A percentile compares a stretch with the other conserved stretches of the same genome.
phyloP scores from a whole-genome alignment of 2,113 vertebrate genomes.

The Myiozetetes cayanensis region DNA sequence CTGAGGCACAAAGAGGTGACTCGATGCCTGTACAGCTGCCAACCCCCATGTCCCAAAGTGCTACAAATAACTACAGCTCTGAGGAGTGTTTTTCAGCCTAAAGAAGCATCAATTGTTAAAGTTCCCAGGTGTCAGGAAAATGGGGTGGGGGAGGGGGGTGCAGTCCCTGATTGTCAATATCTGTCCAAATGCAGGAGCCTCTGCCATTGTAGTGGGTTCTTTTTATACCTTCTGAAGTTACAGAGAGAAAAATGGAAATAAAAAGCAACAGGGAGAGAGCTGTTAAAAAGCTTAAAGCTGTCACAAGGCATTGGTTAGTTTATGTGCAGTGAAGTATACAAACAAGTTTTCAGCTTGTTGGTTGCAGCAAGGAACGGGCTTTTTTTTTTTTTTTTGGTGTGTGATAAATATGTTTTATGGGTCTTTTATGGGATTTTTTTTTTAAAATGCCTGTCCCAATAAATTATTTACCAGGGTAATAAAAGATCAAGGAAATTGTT shows the following conservation, averaged over 20 bases:
- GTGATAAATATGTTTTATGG: conserved; percentile 66
- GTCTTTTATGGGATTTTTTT: conserved; percentile 60
- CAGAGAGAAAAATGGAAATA: conserved; percentile 24
- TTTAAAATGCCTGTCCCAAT: conserved; percentile 47
- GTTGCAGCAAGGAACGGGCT: neutral
- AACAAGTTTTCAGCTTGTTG: conserved; percentile 60
- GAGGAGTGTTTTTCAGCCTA: neutral
- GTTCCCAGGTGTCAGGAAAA: neutral
- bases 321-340: conserved; percentile 61
- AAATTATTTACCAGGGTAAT: conserved; percentile 67
- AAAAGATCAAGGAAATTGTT: conserved; percentile 67
- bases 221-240: neutral
- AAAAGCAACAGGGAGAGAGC: conserved; percentile 38
- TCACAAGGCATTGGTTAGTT: conserved; percentile 51
- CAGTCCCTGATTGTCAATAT: neutral
- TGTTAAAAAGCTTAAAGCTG: conserved; percentile 64
- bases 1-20: neutral
- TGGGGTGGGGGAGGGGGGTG: neutral
- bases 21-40: neutral
- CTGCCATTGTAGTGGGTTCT: neutral
- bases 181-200: neutral
- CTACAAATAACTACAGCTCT: neutral
- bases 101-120: neutral
- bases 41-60: accelerated
- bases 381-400: neutral